These are phyloP conservation scores for Pantala flavescens DNA, from an alignment of 1,140 invertebrate species.

Conservation along the genomic window DNA sequence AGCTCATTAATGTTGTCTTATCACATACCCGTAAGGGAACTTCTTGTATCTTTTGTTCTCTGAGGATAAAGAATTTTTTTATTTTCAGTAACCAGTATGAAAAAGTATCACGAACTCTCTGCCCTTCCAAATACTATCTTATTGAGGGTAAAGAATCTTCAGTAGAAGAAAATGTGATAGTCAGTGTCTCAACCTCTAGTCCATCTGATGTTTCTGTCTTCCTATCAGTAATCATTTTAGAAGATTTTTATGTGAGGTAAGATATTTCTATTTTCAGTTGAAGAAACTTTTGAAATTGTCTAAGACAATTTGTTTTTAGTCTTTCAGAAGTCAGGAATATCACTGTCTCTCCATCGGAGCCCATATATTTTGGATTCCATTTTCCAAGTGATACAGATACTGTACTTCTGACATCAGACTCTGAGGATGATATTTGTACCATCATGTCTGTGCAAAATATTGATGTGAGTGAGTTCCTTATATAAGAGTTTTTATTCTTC, in stretches of 20 bases:
- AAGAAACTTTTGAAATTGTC: not conserved
- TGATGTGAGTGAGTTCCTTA: not conserved
- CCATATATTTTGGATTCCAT: conserved; percentile 41
- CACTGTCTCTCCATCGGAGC: conserved; percentile 38
- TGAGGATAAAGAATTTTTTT: not conserved
- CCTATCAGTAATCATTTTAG: conserved; percentile 40
- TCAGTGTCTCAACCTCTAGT: conserved; percentile 49
- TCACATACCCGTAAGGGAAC: no score
- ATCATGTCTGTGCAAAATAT: conserved; percentile 42
- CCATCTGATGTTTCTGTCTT: conserved; percentile 38
- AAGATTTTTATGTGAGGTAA: conserved; percentile 46
- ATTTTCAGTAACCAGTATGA: conserved; percentile 38
- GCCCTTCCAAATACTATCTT: conserved; percentile 33
- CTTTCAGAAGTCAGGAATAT: conserved; percentile 27
- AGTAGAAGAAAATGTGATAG: conserved; percentile 36
- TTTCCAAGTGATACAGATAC: conserved; percentile 42
- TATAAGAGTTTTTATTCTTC: no score
- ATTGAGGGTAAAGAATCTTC: not conserved
- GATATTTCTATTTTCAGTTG: conserved; percentile 8
- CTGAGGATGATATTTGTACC: conserved; percentile 53
- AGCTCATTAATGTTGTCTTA: no score
- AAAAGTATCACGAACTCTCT: conserved; percentile 51
- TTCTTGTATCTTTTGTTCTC: no score
- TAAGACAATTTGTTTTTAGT: conserved; percentile 23
- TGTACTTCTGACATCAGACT: conserved; percentile 54